phyloP scores from a whole-genome alignment of 2,113 vertebrate species.

The Orcinus orca region DNA sequence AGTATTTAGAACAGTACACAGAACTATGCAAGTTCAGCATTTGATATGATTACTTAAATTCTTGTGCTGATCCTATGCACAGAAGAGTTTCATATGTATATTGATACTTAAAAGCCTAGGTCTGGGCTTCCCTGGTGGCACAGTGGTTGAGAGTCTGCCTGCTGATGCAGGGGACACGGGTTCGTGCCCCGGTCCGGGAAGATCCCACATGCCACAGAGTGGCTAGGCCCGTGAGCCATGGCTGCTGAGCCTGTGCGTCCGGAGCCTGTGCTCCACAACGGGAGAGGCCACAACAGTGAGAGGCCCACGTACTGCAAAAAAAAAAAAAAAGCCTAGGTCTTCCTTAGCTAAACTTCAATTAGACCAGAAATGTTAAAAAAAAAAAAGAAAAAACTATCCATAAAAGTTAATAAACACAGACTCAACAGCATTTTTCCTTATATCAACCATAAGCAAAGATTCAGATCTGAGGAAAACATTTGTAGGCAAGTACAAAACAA shows the following conservation, averaged over 20 bases:
- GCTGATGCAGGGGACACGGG: too few species aligned
- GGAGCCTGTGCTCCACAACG: too few species aligned
- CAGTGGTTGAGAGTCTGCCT: too few species aligned
- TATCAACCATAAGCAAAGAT: neutral
- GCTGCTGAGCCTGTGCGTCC: too few species aligned
- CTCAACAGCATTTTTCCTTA: neutral
- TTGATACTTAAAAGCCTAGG: neutral
- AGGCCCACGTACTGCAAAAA: too few species aligned
- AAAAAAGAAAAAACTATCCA: neutral
- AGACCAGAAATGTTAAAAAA: neutral
- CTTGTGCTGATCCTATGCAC: neutral
- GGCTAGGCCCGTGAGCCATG: too few species aligned
- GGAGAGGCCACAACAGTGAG: too few species aligned
- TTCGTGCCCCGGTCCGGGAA: too few species aligned
- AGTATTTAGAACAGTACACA: neutral
- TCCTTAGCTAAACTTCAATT: neutral
- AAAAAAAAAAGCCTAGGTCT: neutral
- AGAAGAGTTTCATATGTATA: neutral
- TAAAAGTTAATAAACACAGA: neutral
- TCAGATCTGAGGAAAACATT: neutral
- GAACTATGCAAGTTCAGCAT: neutral
- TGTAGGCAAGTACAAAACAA: neutral
- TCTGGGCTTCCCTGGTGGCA: neutral
- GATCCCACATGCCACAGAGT: too few species aligned
- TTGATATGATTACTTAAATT: slow-evolving; percentile 3